These are phyloP conservation scores for Notechis scutatus DNA, from an alignment of 2,113 vertebrate genomes.

Conservation along the genomic window DNA sequence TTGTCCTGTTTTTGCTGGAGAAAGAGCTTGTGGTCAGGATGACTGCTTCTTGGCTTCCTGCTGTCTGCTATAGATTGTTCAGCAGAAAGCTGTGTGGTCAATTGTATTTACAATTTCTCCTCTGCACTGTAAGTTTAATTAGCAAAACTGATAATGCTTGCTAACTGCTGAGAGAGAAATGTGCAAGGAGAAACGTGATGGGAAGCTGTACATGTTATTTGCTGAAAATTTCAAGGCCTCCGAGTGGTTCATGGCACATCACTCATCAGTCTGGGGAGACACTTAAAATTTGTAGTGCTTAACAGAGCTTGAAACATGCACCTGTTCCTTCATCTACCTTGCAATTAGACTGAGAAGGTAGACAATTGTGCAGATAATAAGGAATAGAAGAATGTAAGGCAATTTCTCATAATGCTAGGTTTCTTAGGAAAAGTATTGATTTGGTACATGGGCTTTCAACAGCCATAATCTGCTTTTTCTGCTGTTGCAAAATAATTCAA, in stretches of 20 bases:
- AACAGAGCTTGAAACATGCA: slow-evolving; percentile 68
- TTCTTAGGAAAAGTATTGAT: background rate
- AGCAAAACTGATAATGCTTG: slow-evolving; percentile 34
- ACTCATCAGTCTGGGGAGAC: slow-evolving; percentile 57
- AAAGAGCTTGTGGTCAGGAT: background rate
- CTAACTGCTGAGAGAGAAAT: slow-evolving; percentile 14
- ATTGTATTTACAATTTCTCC: slow-evolving; percentile 14
- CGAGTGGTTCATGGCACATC: slow-evolving; percentile 36
- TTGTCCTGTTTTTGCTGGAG: background rate
- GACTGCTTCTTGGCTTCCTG: background rate
- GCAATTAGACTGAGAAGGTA: slow-evolving; percentile 43
- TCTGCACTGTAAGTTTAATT: slow-evolving; percentile 35
- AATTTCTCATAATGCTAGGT: slow-evolving; percentile 35
- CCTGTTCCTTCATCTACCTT: slow-evolving; percentile 56
- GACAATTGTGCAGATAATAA: slow-evolving; percentile 20
- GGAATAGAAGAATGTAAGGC: background rate
- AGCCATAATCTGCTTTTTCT: background rate
- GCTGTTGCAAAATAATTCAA: slow-evolving; percentile 23
- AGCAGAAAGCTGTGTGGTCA: background rate
- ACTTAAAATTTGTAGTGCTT: slow-evolving; percentile 67
- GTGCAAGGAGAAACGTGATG: slow-evolving; percentile 7
- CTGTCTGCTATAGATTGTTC: background rate
- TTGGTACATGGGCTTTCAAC: background rate
- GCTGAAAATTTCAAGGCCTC: slow-evolving; percentile 50
- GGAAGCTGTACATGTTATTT: slow-evolving; percentile 38